Percentiles rank a stretch among this genome's conserved stretches.
Evolutionary conservation across 2,888 invertebrate genomes (phyloP).

Genomic region (Creontiades dilutus): DNA sequence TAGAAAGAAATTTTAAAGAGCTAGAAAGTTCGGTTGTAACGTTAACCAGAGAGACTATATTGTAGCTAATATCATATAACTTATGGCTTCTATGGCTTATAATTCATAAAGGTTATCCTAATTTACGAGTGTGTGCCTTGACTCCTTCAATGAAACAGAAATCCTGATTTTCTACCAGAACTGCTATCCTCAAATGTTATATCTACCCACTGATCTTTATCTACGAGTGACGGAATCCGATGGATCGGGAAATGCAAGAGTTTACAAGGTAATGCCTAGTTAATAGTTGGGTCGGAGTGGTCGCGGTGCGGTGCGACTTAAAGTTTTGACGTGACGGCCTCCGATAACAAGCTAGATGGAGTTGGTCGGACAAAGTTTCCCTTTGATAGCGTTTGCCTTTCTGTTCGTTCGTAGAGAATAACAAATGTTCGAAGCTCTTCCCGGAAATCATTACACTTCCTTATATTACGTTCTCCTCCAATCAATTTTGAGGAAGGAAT

Average conservation of each 20-base stretch:
- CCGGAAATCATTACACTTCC: not conserved
- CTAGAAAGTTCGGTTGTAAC: too few relatives aligned
- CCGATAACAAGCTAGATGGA: slow-evolving; percentile 16
- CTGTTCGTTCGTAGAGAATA: not conserved
- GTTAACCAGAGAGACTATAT: too few relatives aligned
- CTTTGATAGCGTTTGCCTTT: not conserved
- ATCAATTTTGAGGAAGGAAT: too few relatives aligned
- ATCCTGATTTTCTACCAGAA: too few relatives aligned
- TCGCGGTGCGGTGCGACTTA: not conserved
- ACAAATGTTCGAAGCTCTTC: not conserved
- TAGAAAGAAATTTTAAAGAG: too few relatives aligned
- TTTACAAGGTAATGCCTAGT: not conserved
- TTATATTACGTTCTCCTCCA: too few relatives aligned
- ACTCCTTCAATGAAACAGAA: not conserved
- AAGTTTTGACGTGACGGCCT: slow-evolving; percentile 3
- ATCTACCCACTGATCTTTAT: not conserved
- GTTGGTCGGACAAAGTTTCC: not conserved
- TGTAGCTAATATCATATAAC: too few relatives aligned
- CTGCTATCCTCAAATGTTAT: too few relatives aligned
- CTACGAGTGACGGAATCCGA: not conserved
- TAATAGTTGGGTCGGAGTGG: not conserved
- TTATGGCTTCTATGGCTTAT: too few relatives aligned
- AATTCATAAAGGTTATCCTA: too few relatives aligned
- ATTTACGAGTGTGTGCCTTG: too few relatives aligned
- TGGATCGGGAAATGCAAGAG: not conserved